These are phyloP conservation scores for Sympetrum striolatum DNA, from an alignment of 2,888 invertebrate species.

Conservation along the genomic window DNA sequence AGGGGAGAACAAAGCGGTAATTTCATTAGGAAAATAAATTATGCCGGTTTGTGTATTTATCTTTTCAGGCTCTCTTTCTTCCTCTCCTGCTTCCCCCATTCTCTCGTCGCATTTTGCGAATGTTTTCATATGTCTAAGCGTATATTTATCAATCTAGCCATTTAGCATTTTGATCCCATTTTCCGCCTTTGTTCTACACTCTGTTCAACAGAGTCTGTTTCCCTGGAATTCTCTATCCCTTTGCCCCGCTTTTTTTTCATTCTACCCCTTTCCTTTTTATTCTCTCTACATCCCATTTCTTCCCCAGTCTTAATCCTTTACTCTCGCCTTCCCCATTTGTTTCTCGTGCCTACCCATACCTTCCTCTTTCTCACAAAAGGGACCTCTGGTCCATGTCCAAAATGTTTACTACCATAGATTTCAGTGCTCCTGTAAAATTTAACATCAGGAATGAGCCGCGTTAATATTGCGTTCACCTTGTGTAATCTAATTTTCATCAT, in stretches of 20 bases:
- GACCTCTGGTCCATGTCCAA: neutral
- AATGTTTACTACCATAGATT: neutral
- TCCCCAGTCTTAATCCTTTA: neutral
- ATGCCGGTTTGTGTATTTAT: neutral
- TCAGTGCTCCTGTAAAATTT: no score
- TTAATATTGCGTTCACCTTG: no score
- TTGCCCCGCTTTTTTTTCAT: neutral
- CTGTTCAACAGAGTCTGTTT: no score
- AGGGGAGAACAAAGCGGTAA: no score
- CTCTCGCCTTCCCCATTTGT: neutral
- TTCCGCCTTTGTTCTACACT: neutral
- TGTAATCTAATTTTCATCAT: no score
- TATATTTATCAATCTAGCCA: no score
- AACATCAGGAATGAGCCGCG: no score
- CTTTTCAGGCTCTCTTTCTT: neutral
- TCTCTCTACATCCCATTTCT: neutral
- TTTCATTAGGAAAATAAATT: no score
- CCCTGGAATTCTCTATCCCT: neutral
- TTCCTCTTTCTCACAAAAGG: neutral
- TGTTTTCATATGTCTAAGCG: no score
- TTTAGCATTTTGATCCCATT: neutral
- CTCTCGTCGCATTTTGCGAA: neutral
- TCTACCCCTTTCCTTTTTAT: neutral
- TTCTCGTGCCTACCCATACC: neutral
- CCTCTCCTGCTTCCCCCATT: neutral